Base-by-base conservation (phyloP, 92 coral and sea anemone species). In the Parazoanthus swiftii region DNA sequence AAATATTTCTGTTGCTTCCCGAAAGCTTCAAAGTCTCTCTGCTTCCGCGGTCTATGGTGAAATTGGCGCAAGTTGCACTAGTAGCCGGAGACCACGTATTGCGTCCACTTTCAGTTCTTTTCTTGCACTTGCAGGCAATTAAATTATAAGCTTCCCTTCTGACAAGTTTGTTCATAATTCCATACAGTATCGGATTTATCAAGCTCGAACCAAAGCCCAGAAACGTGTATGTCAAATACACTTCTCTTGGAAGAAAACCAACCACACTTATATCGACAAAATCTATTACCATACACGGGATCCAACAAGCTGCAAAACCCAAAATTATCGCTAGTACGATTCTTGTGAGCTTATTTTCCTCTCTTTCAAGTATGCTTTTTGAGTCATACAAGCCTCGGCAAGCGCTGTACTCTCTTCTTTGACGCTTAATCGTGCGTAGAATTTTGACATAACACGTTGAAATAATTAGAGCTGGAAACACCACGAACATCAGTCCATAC, bases 271-370 rank as follows among this genome's bases (percentile, higher is more conserved):
- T 88, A 84, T 95, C 98, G 1, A 86, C 86, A 9, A 93, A 77
- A 77, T 95, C 98, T 5, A 95, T 93, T 5, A 77, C 81, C n/a
- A 92, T 92, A 68, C 98, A 95, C 6, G 98, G 96, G 1, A 93
- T 37, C 98, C 98, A 95, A 84, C 98, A 95, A 5, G 91, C 86
- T 0, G 92, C 91, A 74, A 95, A 95, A 4, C 98, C 98, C 26
- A 93, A 42, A 74, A 95, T 95, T 3, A 95, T 95, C 26, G 94
- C 91, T 18, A 93, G 51, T 9, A 95, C 92, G 35, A 95, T 93
- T 74, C 86, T 91, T 6, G 98, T 91, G 14, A 95, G 90, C 84
- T 95, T 95, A 9, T 88, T 92, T 70, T 95, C 98, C 78, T 95
- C 94, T 35, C 96, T 88, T 77, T 90, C 89, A 11, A 95, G 83